Evolutionary conservation across 2,888 invertebrate species (phyloP).

Genomic region (Ypsolopha scabrella): DNA sequence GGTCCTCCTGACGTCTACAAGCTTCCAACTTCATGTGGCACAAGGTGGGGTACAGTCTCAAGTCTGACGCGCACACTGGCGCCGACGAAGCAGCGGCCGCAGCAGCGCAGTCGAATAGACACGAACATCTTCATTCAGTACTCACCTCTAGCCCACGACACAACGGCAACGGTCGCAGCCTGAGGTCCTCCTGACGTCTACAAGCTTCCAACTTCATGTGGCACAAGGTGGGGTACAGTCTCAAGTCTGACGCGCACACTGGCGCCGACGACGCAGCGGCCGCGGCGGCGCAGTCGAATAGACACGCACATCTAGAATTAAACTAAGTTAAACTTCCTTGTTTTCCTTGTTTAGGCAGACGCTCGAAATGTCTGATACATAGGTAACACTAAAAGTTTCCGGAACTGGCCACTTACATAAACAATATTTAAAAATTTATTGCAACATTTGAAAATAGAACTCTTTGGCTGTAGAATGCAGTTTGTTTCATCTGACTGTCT

Average conservation of each 20-base stretch:
- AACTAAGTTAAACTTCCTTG: not conserved
- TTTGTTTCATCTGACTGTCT: too few relatives aligned
- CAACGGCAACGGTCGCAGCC: conserved; percentile 80
- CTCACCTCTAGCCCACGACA: conserved; percentile 82
- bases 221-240: conserved; percentile 84
- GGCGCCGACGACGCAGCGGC: conserved; percentile 67
- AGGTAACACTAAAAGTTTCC: too few relatives aligned
- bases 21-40: conserved; percentile 90
- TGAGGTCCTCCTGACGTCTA: conserved; percentile 81
- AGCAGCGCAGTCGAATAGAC: conserved; percentile 82
- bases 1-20: conserved; percentile 83
- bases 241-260: conserved; percentile 87
- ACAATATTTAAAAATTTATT: too few relatives aligned
- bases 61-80: conserved; percentile 87
- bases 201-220: conserved; percentile 90
- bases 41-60: conserved; percentile 81
- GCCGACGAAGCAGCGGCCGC: conserved; percentile 61
- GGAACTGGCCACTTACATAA: too few relatives aligned
- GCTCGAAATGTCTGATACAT: too few relatives aligned
- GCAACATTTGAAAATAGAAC: too few relatives aligned
- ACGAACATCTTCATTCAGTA: conserved; percentile 75
- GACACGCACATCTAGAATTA: conserved; percentile 74
- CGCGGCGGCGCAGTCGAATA: conserved; percentile 79
- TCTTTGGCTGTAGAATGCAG: too few relatives aligned
- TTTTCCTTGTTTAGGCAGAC: not conserved